Conservation (phyloP, 2,113 vertebrate species). For the Cyprinodon brontotheroides region DNA sequence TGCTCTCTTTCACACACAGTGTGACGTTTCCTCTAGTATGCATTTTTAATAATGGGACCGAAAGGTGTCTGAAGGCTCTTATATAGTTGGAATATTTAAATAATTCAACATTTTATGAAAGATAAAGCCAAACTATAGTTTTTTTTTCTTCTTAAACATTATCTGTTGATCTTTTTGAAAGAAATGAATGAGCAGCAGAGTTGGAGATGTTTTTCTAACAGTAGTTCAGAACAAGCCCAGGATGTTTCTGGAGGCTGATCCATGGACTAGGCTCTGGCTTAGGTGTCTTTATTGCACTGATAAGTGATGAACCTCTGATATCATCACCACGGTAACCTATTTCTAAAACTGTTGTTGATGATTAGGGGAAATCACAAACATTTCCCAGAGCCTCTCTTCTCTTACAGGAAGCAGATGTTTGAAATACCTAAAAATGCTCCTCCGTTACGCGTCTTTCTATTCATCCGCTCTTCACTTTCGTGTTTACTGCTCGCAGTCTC, state of each 20-base stretch:
- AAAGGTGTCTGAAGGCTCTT: not conserved
- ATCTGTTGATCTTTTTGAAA: no score
- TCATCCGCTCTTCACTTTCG: no score
- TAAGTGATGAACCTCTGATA: not conserved
- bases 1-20: not conserved
- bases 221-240: no score
- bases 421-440: not conserved
- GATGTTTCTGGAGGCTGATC: not conserved
- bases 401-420: not conserved
- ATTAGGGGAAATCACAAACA: not conserved
- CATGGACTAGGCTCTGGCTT: not conserved
- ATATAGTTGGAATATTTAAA: no score
- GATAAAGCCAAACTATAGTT: no score
- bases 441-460: no score
- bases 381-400: not conserved
- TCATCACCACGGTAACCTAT: not conserved
- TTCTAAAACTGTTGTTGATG: not conserved
- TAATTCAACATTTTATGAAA: no score
- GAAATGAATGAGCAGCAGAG: no score
- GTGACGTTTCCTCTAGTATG: not conserved
- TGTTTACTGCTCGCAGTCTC: constrained; percentile 6
- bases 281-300: not conserved
- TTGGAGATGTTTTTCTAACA: no score
- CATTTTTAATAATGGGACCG: not conserved
- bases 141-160: no score